Conservation (phyloP, 2,113 vertebrate species). For the Thamnophis sirtalis region DNA sequence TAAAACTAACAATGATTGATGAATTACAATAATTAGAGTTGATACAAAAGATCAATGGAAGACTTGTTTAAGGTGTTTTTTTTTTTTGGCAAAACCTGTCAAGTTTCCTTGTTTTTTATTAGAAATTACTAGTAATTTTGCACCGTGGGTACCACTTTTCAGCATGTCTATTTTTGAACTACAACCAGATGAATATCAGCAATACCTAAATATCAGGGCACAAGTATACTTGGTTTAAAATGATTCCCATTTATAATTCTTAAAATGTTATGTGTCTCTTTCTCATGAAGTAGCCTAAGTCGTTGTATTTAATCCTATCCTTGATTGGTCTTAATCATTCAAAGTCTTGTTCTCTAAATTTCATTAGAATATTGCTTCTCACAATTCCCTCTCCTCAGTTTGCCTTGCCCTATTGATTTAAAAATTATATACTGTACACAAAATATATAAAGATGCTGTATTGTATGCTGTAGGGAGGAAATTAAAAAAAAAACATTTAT, state of each 20-base stretch:
- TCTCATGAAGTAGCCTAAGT: background rate
- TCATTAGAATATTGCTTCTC: background rate
- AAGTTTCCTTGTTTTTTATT: background rate
- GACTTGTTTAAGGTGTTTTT: background rate
- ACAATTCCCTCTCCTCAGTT: background rate
- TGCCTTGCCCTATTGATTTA: background rate
- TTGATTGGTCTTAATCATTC: background rate
- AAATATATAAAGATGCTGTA: background rate
- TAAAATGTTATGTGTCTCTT: background rate
- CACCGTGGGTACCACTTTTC: background rate
- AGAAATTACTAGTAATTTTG: background rate
- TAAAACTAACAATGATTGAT: background rate
- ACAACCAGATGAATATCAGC: background rate
- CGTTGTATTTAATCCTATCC: background rate
- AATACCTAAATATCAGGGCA: background rate
- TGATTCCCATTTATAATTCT: background rate
- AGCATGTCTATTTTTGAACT: background rate
- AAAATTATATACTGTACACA: background rate
- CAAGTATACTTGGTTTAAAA: background rate
- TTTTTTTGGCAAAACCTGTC: background rate
- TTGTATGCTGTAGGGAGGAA: background rate
- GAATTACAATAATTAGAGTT: background rate
- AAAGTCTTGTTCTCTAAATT: background rate
- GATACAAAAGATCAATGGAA: background rate
- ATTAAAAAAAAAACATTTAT: background rate